Base-by-base conservation (phyloP, 64 coral and sea anemone genomes). In the Pocillopora damicornis region DNA sequence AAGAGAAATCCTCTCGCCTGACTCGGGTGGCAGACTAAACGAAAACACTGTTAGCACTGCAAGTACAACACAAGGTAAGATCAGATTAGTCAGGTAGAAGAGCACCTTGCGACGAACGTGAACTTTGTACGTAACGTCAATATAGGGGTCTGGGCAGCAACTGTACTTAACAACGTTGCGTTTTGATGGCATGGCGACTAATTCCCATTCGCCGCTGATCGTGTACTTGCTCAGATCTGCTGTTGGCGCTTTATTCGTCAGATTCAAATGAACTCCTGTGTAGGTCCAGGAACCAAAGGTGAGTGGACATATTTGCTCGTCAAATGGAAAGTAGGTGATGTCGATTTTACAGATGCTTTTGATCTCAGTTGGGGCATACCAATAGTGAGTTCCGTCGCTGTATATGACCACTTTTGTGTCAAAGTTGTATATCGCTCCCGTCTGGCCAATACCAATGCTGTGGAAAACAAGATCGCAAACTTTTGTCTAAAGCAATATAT, bases 291-390 rank as follows among this genome's bases (percentile, higher is more conserved):
- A 99, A 16, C 96, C 96, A 26, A 99, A 95, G 20, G 78, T 89
- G 14, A 99, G 90, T 6, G 87, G 80, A 13, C 96, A 99, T 35
- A 63, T 89, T 80, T 99, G 96, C 35, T 68, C 61, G 63, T 98
- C 96, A 65, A 98, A 98, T 17, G 96, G 96, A 71, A 98, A 98
- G 77, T 79, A 92, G 22, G 96, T 86, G 79, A 98, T 98, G 83
- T 98, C 96, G 23, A 98, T 98, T 75, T 94, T 89, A 76, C 96
- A 98, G 73, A 98, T 98, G 74, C 96, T 98, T 77, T 98, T 94
- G 63, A 98, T 92, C 73, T 98, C 92, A 11, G 90, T 98, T 5
- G 96, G 96, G 0, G 96, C 96, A 25, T 76, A 98, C 96, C 96
- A 98, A 0, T 37, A 82, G 73, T 90, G 87, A 20, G 62, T 89